Base-by-base conservation (phyloP, 2,888 invertebrate species). In the Dynastes hyllus region DNA sequence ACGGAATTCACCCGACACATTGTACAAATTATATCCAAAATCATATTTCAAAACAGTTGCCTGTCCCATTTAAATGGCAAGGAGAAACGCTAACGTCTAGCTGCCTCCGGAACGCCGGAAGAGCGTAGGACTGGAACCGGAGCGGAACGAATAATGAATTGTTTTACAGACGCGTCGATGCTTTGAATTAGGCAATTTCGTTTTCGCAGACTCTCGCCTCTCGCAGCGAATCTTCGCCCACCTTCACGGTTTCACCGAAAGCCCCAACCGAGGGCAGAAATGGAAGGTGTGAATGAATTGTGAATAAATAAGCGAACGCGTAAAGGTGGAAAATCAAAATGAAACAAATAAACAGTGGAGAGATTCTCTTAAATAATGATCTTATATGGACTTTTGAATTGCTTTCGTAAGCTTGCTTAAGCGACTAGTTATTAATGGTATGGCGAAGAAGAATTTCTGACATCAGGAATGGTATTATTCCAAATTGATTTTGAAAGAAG, bases 111-210 rank as follows among this genome's bases (percentile, higher is more conserved):
- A 16, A 53, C 22, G 45, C 45, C 66, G 45, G 66, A 67, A 45
- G 22, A 67, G 40, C 67, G 63, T 63, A 63, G 32, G 63, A 75
- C 22, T 45, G 11, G 65, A 61, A 63, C 50, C 58, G 45, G 29
- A 75, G 45, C 32, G 61, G 63, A 76, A 76, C 73, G 51, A 73
- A 76, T 67, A 76, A 67, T 67, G 76, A 67, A 67, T 55, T 50
- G 76, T 37, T 76, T 76, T 66, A 67, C 67, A 50, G 53, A 58
- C 55, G 58, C 66, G 58, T 32, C 51, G 66, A 67, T 63, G 32
- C 66, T 76, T 29, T 55, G 76, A 76, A 66, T 76, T 76, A 76
- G 65, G 51, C 37, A 76, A 63, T 66, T 66, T 76, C 76, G 76
- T 55, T 61, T 58, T 40, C 50, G 53, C 58, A 29, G 32, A 11